Base-by-base conservation (phyloP, 2,113 vertebrate species). In the Zosterops lateralis region DNA sequence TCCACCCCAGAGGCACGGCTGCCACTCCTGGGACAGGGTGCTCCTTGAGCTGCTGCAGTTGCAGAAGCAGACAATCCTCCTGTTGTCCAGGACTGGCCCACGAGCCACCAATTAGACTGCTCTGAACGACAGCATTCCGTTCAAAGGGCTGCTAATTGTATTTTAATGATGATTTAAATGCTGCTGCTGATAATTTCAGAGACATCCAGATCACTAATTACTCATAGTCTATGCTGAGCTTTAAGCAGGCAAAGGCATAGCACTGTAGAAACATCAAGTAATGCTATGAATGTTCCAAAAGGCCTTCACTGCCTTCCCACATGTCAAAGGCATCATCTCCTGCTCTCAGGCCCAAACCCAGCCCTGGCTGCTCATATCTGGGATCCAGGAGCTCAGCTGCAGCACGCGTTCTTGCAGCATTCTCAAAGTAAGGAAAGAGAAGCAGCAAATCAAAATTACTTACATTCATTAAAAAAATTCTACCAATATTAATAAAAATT, bases 61-160 rank as follows among this genome's bases (percentile, higher is more conserved):
- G 45, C 58, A 62, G 16, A 10, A 61, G 64, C 64, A 88, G 47
- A 57, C 84, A 76, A 32, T 62, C 78, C 60, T 80, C 32, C 22
- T 60, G 65, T 47, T 91, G 77, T 80, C 45, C 65, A 31, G 56
- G 21, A 50, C 84, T 47, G 67, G n/a, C 84, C 79, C 83, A 53
- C 3, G 3, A 86, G 75, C 81, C 75, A 40, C 64, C 78, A 53
- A 20, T 90, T 76, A 88, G 75, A 42, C 56, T 40, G 38, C 17
- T 47, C 17, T 21, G 45, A 91, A 68, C 7, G 14, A 38, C 77
- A 73, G 57, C 4, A 1, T 44, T 88, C 40, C 4, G 32, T 61
- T 92, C 57, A 64, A 87, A 91, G 65, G 32, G 81, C 42, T 72
- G 58, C 78, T 93, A 83, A 74, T 92, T 91, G 67, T 79, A n/a